Evolutionary conservation across 1,140 invertebrate species (phyloP).

Genomic region (Cydia pomonella): DNA sequence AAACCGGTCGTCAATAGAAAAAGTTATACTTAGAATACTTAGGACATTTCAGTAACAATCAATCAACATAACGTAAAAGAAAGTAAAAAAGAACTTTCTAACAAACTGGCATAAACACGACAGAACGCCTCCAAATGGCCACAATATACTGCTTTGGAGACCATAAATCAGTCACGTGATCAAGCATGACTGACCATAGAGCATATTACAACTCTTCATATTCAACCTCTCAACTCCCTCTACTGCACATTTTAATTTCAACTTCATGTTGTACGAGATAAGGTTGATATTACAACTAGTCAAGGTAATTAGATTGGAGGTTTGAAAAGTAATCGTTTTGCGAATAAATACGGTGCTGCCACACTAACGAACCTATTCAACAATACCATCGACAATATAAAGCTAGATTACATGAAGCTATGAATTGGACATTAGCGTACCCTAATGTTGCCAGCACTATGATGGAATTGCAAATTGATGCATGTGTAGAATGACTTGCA

Average conservation of each 20-base stretch:
- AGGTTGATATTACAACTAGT: neutral
- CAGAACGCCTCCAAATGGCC: neutral
- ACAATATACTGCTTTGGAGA: conserved; percentile 31
- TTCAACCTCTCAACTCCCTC: neutral
- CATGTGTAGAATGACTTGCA: conserved; percentile 17
- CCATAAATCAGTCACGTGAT: conserved; percentile 61
- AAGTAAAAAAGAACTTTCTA: conserved; percentile 28
- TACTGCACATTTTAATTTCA: neutral
- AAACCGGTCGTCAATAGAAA: no score
- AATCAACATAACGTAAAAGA: neutral
- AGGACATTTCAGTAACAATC: neutral
- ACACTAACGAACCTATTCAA: conserved; percentile 71
- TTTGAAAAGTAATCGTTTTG: conserved; percentile 17
- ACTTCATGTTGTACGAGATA: neutral
- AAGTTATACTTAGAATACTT: neutral
- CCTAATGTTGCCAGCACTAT: conserved; percentile 7
- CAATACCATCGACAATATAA: conserved; percentile 55
- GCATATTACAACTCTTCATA: conserved; percentile 32
- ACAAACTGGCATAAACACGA: conserved; percentile 20
- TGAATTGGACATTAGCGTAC: conserved; percentile 54
- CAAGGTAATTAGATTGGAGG: neutral
- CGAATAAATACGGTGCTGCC: conserved; percentile 57
- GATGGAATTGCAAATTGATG: conserved; percentile 29
- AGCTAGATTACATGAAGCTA: conserved; percentile 49
- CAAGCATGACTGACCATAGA: conserved; percentile 61